These are phyloP conservation scores for Cynoglossus semilaevis DNA, from an alignment of 2,113 vertebrate genomes.

Conservation along the genomic window DNA sequence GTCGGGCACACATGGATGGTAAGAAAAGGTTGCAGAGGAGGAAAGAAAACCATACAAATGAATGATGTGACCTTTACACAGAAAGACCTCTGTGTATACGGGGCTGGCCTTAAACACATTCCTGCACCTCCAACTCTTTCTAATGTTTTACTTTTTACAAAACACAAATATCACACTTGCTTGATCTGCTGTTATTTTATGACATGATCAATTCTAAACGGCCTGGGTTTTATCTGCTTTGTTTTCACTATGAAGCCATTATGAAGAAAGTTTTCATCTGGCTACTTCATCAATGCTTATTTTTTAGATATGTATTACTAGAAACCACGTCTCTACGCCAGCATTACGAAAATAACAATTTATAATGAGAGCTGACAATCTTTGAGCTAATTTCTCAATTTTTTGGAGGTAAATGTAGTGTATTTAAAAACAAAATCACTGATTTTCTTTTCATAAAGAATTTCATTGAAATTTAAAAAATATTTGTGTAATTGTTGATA, in stretches of 20 bases:
- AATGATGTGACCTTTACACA: constrained; percentile 78
- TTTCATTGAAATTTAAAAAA: no score
- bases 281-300: neutral
- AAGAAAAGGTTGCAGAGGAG: constrained; percentile 69
- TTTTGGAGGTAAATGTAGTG: no score
- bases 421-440: no score
- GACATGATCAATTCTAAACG: constrained; percentile 12
- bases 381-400: no score
- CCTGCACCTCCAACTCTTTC: constrained; percentile 55
- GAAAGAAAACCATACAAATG: constrained; percentile 69
- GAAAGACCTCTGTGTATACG: constrained; percentile 71
- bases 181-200: constrained; percentile 17
- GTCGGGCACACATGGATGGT: constrained; percentile 59
- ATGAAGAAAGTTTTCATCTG: constrained; percentile 9
- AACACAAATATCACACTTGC: constrained; percentile 29
- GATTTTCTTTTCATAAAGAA: no score
- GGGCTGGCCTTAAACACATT: constrained; percentile 70
- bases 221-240: constrained; percentile 24
- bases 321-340: neutral
- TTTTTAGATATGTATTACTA: neutral
- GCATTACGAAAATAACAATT: no score
- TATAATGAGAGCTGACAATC: no score
- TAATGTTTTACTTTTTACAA: constrained; percentile 32
- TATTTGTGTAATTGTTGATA: no score
- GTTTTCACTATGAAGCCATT: constrained; percentile 22